A percentile compares a stretch with the other conserved stretches of the same genome.
These are phyloP conservation scores for Eurytoma californica DNA, from an alignment of 2,888 invertebrate species.

Conservation along the genomic window DNA sequence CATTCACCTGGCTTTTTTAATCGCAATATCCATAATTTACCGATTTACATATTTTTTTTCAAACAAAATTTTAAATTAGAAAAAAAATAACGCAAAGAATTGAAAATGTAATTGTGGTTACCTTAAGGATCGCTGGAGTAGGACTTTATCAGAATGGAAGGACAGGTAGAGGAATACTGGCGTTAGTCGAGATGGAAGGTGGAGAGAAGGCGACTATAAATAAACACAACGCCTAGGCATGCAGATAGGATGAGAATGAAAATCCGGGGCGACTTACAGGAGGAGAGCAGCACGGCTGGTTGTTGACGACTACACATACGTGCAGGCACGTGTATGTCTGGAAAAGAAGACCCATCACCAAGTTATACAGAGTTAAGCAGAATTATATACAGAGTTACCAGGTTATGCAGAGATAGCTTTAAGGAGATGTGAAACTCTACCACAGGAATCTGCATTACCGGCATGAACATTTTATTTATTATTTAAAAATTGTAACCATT, in stretches of 20 bases:
- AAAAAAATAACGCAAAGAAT: too few species aligned
- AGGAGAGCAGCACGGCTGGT: constrained; percentile 89
- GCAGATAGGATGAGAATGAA: constrained; percentile 3
- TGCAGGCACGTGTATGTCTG: constrained; percentile 94
- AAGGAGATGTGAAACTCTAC: too few species aligned
- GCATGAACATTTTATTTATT: too few species aligned
- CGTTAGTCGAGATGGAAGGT: not conserved
- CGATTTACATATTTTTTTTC: too few species aligned
- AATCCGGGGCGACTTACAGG: constrained; percentile 79
- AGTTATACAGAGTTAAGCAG: constrained; percentile 38
- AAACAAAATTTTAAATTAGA: too few species aligned
- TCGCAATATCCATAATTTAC: too few species aligned
- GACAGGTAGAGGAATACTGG: not conserved
- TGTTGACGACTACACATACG: constrained; percentile 91
- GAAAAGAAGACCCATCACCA: constrained; percentile 66
- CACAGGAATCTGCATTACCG: too few species aligned
- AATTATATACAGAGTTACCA: too few species aligned
- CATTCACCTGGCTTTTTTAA: too few species aligned
- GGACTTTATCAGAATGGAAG: not conserved
- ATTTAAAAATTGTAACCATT: too few species aligned
- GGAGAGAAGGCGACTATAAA: not conserved
- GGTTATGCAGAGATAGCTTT: too few species aligned
- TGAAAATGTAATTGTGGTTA: not conserved
- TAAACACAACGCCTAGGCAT: not conserved
- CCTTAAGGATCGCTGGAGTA: not conserved